phyloP scores from a whole-genome alignment of 2,113 vertebrate species.

The Varanus salvator region DNA sequence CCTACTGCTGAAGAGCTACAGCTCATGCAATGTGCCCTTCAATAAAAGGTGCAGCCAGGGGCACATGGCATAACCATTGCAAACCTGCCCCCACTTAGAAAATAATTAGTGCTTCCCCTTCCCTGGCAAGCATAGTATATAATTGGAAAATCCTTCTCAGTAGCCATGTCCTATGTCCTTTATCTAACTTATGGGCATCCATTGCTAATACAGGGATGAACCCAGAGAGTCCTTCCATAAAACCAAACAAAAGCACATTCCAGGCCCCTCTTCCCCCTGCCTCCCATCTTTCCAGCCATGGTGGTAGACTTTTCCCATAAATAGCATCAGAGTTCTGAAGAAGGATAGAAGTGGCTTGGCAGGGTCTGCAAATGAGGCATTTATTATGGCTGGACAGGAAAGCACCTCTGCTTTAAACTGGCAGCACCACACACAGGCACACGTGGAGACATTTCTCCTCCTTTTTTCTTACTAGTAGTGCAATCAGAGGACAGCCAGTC shows the following conservation, averaged over 20 bases:
- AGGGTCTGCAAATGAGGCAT: background rate
- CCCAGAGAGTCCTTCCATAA: background rate
- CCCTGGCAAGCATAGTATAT: background rate
- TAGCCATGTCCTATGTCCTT: background rate
- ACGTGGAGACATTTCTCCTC: background rate
- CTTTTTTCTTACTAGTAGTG: background rate
- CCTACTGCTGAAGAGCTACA: background rate
- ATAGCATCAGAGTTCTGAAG: background rate
- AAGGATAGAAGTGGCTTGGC: background rate
- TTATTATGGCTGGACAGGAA: background rate
- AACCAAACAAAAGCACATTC: background rate
- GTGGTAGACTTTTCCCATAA: background rate
- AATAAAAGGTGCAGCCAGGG: background rate
- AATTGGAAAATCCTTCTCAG: background rate
- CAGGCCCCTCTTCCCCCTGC: background rate
- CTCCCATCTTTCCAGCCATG: background rate
- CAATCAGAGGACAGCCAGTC: background rate
- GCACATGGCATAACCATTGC: background rate
- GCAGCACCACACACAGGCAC: background rate
- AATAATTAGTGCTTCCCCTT: background rate
- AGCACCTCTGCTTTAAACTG: background rate
- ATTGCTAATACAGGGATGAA: background rate
- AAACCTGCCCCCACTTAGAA: background rate
- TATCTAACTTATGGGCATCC: no score
- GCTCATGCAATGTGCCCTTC: background rate